Base-by-base conservation (phyloP, 2,888 invertebrate species). In the Proisotoma minuta region DNA sequence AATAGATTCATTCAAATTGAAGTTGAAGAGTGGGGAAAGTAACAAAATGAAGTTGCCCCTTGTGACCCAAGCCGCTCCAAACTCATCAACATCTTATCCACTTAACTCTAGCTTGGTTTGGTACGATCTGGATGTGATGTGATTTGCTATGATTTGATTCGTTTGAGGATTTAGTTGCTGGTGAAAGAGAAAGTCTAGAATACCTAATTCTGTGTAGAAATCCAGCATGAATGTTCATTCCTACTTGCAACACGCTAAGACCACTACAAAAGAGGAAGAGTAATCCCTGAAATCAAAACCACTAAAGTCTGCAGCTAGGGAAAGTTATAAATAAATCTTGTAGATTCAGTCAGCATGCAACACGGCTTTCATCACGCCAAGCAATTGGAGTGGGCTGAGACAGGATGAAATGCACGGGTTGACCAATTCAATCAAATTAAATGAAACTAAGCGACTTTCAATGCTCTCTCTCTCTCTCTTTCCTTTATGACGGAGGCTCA, bases 401-500 rank as follows among this genome's bases (percentile, higher is more conserved):
- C n/a, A n/a, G n/a, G n/a, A n/a, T n/a, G n/a, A n/a, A 29, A 18
- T 60, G 40, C 58, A 63, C 60, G 58, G 66, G 60, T 66, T 66
- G 60, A 60, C 63, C 63, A 60, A 66, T 63, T 66, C 63, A 66
- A 66, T 66, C 66, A 66, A 66, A 73, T 71, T 68, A 70, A 70
- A 70, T 68, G 60, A 65, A 65, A 68, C 68, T 73, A 70, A 73
- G 68, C 69, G 71, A 72, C 69, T 73, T 70, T 69, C 69, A 68
- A 57, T 70, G 65, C 70, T 66, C 61, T 58, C 39, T 51, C 59
- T 54, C 8, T n/a, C n/a, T n/a, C n/a, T n/a, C n/a, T n/a, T 15
- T 54, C 54, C 39, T 57, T 57, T 57, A 27, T 57, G 27, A 8
- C 5, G 23, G 8, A 22, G 39, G 40, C 22, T 59, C 54, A 59